Base-by-base conservation (phyloP, 92 coral and sea anemone genomes). In the Micromussa lordhowensis region DNA sequence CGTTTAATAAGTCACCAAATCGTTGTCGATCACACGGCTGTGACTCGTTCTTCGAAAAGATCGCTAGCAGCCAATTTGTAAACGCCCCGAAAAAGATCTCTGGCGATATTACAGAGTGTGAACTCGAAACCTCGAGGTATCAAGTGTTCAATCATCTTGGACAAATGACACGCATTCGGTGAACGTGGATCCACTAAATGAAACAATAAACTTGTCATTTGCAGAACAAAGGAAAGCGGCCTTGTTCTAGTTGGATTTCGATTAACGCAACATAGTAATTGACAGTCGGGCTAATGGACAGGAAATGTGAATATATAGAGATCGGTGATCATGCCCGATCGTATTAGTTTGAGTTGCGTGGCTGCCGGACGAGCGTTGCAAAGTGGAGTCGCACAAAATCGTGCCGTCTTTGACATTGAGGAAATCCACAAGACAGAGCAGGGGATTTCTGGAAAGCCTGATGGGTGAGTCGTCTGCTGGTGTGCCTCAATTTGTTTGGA, bases 231-330 rank as follows among this genome's bases (percentile, higher is more conserved):
- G 83, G 63, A 63, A n/a, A 40, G 82, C 89, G 89, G 51, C 83
- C 89, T 34, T 59, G 77, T 48, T 86, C 83, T 64, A 77, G 83
- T 61, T 86, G 89, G 89, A 86, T 86, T 86, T 85, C 88, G 88
- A 85, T 85, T 85, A 85, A 75, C 82, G 88, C 68, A 85, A 59
- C 82, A 29, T 26, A 77, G 53, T 86, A 86, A 86, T 86, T 86
- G 89, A 86, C 89, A 86, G 89, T 77, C 83, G 30, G 36, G 35
- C 83, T 86, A 86, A 86, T 86, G 89, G 89, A 78, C 89, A 86
- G 89, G 89, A 86, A 86, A 78, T 86, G 18, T 44, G 89, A 86
- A 86, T 78, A 86, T 86, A 86, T 85, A 86, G 89, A 30, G 83
- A 75, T 85, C 24, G 81, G 31, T 76, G 88, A 78, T 78, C 82